Conservation (phyloP, 2,888 invertebrate species). For the Parnassius mnemosyne region DNA sequence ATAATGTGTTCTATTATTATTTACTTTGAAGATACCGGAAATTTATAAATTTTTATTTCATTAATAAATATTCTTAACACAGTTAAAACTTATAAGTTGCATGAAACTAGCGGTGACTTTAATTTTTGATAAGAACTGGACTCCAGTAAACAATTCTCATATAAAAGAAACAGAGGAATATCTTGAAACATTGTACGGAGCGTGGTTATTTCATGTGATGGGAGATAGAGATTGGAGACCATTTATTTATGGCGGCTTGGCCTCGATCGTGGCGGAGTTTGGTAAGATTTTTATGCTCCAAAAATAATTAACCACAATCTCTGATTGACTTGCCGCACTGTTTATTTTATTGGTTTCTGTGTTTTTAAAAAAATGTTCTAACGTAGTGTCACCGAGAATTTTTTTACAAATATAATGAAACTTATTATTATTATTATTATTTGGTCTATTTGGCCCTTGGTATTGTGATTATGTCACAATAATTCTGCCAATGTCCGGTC, state of each 20-base stretch:
- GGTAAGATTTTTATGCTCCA: constrained; percentile 79
- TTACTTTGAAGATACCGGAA: too few relatives aligned
- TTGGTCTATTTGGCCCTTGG: too few relatives aligned
- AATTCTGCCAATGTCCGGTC: too few relatives aligned
- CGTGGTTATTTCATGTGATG: constrained; percentile 76
- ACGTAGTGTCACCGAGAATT: too few relatives aligned
- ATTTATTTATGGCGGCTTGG: constrained; percentile 96
- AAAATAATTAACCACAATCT: constrained; percentile 20
- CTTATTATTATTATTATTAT: too few relatives aligned
- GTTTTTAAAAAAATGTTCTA: too few relatives aligned
- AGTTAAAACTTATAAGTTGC: background rate
- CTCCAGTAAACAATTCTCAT: constrained; percentile 18
- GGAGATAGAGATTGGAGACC: constrained; percentile 93
- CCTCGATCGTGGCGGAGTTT: constrained; percentile 96
- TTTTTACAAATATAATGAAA: too few relatives aligned
- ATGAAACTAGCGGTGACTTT: constrained; percentile 7
- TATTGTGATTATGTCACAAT: too few relatives aligned
- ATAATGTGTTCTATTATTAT: too few relatives aligned
- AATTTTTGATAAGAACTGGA: constrained; percentile 3
- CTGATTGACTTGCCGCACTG: background rate
- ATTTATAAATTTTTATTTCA: background rate
- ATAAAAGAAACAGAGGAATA: background rate
- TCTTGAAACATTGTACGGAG: constrained; percentile 9
- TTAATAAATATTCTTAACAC: background rate
- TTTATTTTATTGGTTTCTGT: background rate